Base-by-base conservation (phyloP, 2,888 invertebrate species). In the Chymomyza caudatula region DNA sequence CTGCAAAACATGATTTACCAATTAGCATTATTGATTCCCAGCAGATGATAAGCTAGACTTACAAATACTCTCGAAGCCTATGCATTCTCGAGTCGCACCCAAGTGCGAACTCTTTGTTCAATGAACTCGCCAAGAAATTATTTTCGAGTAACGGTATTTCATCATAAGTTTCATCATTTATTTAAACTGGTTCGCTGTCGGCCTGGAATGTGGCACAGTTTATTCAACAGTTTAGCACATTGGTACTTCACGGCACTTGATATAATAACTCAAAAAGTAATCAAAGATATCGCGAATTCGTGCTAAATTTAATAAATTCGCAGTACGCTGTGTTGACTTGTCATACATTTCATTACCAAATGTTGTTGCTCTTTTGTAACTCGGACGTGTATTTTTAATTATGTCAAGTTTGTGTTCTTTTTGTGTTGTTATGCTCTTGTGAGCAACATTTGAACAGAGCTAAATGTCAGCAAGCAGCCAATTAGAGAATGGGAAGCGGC, bases 391-490 rank as follows among this genome's bases (percentile, higher is more conserved):
- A 11, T 17, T 86, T 81, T 81, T 81, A 81, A 81, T 81, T 81
- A 86, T 86, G 83, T 82, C 85, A 86, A 86, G 86, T 85, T 51
- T 51, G 8, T 47, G 15, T 81, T 76, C 61, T 71, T 54, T 13
- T 56, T 59, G 15, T 54, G 51, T 47, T 17, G 55, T 37, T 63
- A 22, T 59, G 15, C 47, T 47, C 47, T 17, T 15, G 47, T 47
- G 20, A 20, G 51, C 20, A 51, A 60, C 58, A 74, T 64, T 67
- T 73, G 63, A 61, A 69, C 64, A 65, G 79, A 69, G 83, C 82
- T 69, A 86, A 80, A 86, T 86, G 87, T 80, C 87, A 86, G 83
- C 87, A 20, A 20, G 20, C 17, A 82, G 83, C 87, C 85, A 86
- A 81, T 81, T 81, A 81, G 80, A 76, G 74, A 70, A 74, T 83